A percentile compares a stretch with the other conserved stretches of the same genome.
These are phyloP conservation scores for Porites divaricata DNA, from an alignment of 92 coral and sea anemone genomes.

Conservation along the genomic window DNA sequence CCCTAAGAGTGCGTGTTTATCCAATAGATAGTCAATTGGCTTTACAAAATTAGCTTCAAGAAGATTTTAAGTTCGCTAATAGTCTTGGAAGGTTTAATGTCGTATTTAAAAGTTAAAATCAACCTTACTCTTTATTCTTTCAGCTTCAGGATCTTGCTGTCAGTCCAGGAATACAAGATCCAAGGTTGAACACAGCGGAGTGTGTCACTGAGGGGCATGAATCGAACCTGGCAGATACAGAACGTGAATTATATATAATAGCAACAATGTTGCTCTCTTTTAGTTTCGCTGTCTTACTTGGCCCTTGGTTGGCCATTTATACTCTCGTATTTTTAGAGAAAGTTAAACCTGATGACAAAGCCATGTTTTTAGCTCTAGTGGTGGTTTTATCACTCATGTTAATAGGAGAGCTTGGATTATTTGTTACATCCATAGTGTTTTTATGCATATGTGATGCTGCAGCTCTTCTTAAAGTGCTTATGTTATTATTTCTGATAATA, in stretches of 20 bases:
- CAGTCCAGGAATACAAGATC: conserved; percentile 1
- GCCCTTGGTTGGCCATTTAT: not conserved
- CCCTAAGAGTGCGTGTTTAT: no score
- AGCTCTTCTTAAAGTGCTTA: no score
- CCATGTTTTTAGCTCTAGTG: not conserved
- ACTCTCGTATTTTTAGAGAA: not conserved
- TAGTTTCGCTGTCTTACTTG: not conserved
- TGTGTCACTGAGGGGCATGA: conserved; percentile 10
- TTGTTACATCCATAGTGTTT: no score
- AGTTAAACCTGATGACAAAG: no score
- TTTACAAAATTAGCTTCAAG: no score
- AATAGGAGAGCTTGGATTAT: not conserved
- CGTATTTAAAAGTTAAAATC: no score
- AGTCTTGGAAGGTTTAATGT: no score
- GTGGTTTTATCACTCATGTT: not conserved
- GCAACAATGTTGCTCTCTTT: not conserved
- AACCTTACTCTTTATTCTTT: no score
- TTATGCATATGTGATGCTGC: no score
- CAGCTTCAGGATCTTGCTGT: conserved; percentile 32
- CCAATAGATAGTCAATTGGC: no score
- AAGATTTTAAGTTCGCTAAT: no score
- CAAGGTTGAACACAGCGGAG: conserved; percentile 15
- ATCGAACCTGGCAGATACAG: not conserved
- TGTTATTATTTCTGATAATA: not conserved
- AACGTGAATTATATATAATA: not conserved